These are phyloP conservation scores for Eupithecia insigniata DNA, from an alignment of 2,888 invertebrate genomes.

Conservation along the genomic window DNA sequence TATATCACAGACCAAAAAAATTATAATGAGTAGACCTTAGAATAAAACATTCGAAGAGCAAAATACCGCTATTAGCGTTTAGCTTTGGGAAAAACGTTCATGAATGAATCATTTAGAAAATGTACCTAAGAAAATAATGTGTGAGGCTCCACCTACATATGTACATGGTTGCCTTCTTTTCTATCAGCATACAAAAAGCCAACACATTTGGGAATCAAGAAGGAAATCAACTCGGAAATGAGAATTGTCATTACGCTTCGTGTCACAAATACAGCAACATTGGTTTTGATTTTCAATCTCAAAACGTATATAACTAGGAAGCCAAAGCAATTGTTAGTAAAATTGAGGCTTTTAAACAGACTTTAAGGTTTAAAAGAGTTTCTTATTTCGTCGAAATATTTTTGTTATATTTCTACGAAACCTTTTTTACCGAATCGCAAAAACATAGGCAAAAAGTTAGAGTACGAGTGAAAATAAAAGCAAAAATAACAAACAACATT, in stretches of 20 bases:
- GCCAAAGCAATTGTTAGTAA: neutral
- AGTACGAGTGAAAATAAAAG: conserved; percentile 47
- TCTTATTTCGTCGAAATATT: neutral
- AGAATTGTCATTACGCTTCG: conserved; percentile 54
- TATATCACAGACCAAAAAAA: neutral
- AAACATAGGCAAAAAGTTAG: neutral
- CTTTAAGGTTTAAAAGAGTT: neutral
- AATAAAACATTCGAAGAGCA: neutral
- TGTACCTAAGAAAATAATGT: neutral
- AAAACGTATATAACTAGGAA: neutral
- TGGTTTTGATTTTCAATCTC: conserved; percentile 41
- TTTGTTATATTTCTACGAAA: neutral
- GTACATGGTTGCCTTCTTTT: neutral
- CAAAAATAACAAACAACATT: conserved; percentile 50
- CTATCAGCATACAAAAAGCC: conserved; percentile 22
- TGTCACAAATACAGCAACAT: conserved; percentile 46
- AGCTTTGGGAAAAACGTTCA: neutral
- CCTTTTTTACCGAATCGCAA: neutral
- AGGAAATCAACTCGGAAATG: conserved; percentile 61
- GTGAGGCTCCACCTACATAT: neutral
- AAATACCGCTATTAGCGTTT: neutral
- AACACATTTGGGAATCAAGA: conserved; percentile 28
- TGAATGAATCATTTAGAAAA: neutral
- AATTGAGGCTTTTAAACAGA: neutral
- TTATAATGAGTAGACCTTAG: too few species aligned